phyloP scores from a whole-genome alignment of 1,140 invertebrate genomes.

The Glossosoma conforme region DNA sequence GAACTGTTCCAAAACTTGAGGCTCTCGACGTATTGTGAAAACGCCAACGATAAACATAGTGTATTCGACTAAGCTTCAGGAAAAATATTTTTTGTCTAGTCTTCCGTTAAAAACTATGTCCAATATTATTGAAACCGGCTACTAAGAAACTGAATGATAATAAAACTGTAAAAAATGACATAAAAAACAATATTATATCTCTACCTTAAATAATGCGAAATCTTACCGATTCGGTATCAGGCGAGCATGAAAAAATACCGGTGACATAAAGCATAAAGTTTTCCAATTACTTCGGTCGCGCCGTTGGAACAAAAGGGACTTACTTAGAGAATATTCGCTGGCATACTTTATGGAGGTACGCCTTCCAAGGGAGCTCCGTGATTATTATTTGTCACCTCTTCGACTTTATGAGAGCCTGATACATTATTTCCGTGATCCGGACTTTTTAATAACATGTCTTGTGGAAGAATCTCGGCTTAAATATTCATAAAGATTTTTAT shows the following conservation, averaged over 20 bases:
- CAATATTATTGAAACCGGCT: no score
- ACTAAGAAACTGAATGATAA: not conserved
- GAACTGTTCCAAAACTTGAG: no score
- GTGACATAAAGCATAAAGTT: slow-evolving; percentile 22
- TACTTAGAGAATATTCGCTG: not conserved
- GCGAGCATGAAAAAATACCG: slow-evolving; percentile 21
- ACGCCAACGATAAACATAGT: no score
- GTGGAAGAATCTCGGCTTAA: no score
- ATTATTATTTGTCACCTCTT: not conserved
- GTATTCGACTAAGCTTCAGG: no score
- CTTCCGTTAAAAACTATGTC: no score
- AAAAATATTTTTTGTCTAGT: no score
- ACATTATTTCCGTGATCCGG: no score
- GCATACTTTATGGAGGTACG: not conserved
- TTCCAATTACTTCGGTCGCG: slow-evolving; percentile 24
- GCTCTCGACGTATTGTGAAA: no score
- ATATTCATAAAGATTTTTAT: no score
- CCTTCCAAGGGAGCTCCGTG: not conserved
- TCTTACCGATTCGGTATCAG: slow-evolving; percentile 15
- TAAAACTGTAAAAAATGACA: not conserved
- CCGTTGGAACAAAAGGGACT: slow-evolving; percentile 12
- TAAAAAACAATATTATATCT: not conserved
- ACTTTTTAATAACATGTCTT: no score
- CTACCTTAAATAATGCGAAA: not conserved
- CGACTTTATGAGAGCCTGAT: not conserved